These are phyloP conservation scores for Monoplex corrugatus DNA, from an alignment of 2,888 invertebrate genomes.

Conservation along the genomic window DNA sequence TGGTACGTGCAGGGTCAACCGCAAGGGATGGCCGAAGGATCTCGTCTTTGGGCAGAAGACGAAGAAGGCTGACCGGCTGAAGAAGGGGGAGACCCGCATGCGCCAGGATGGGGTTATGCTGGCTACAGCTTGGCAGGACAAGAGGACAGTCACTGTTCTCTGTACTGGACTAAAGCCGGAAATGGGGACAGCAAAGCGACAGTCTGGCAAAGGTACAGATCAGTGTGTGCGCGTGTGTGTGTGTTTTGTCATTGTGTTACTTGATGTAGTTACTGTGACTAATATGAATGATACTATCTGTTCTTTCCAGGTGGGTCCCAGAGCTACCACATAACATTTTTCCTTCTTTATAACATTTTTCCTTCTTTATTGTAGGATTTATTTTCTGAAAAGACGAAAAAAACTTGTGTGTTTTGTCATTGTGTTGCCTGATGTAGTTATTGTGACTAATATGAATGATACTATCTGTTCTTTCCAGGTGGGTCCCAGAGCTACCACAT, in stretches of 20 bases:
- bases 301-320: background rate
- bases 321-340: background rate
- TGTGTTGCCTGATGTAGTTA: too few relatives aligned
- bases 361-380: background rate
- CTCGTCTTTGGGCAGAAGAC: background rate
- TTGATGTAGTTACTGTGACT: too few relatives aligned
- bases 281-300: too few relatives aligned
- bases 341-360: background rate
- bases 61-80: background rate
- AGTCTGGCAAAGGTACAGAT: background rate
- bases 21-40: conserved; percentile 51
- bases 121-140: background rate
- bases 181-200: background rate
- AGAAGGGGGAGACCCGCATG: background rate
- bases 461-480: too few relatives aligned
- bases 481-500: too few relatives aligned
- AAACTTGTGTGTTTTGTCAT: too few relatives aligned
- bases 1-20: conserved; percentile 45
- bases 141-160: background rate
- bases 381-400: background rate
- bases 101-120: background rate
- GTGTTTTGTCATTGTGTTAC: too few relatives aligned
- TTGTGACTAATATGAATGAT: too few relatives aligned
- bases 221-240: too few relatives aligned
- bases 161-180: background rate